Base-by-base conservation (phyloP, 1,140 invertebrate species). In the Mercenaria mercenaria region DNA sequence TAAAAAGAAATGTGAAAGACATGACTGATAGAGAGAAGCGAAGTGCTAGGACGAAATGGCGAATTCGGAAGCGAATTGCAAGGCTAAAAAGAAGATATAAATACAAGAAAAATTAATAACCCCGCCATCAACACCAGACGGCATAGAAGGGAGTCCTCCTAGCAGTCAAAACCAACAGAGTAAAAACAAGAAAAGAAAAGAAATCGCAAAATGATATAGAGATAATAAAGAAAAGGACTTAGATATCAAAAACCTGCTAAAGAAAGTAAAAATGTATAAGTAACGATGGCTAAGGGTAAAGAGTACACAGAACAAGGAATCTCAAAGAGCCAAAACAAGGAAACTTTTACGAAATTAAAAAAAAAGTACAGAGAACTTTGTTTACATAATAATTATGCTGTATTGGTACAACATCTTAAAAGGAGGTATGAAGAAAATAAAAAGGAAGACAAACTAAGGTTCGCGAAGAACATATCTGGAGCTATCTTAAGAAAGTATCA, bases 261-360 rank as follows among this genome's bases (percentile, higher is more conserved):
- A 2, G 43, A 39, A 77, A 77, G 13, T 77, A n/a, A 39, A n/a
- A 39, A 3, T n/a, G n/a, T 34, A 23, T 26, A 10, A 20, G 3
- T 4, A 34, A 29, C 43, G 74, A 26, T 77, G 74, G 74, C 39
- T 77, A n/a, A 2, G 74, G n/a, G 74, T 43, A 43, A 77, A 52
- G 29, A 77, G 15, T 26, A 77, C 10, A 47, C 8, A 11, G 18
- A 13, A 2, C 41, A 77, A 43, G 10, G 39, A 77, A 10, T 20
- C 74, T 26, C 39, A 3, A 10, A 77, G 23, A 26, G 10, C 41
- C 23, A 77, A 77, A 37, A 77, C 74, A 34, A 43, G 47, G 37
- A 72, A 72, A 26, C 10, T 26, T 32, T 32, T 67, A 67, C 23
- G n/a, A 26, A 10, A 67, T 26, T 26, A n/a, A n/a, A n/a, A n/a